phyloP scores from a whole-genome alignment of 2,797 vertebrate genomes.

The Cirrhinus molitorella region DNA sequence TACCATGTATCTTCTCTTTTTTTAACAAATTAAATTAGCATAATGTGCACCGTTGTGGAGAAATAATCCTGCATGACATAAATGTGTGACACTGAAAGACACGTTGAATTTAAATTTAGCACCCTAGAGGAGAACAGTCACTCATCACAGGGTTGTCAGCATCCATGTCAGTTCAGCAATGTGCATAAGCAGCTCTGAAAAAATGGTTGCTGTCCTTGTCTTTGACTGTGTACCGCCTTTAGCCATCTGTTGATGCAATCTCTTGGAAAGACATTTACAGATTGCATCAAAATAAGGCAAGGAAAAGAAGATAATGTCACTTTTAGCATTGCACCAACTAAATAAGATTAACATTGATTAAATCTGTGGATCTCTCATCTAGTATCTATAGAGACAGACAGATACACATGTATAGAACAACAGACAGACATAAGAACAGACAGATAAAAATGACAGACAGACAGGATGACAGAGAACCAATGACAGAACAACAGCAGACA shows the following conservation, averaged over 20 bases:
- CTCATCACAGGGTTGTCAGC: constrained; percentile 33
- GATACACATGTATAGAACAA: neutral
- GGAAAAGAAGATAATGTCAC: neutral
- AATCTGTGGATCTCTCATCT: neutral
- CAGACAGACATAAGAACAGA: neutral
- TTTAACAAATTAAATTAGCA: constrained; percentile 58
- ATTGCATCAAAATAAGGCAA: constrained; percentile 22
- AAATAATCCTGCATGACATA: constrained; percentile 35
- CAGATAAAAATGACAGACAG: neutral
- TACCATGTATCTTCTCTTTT: constrained; percentile 44
- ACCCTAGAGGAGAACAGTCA: constrained; percentile 38
- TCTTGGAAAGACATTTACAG: constrained; percentile 23
- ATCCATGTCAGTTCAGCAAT: constrained; percentile 20
- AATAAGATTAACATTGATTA: neutral
- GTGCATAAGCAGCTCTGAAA: constrained; percentile 7
- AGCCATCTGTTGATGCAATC: constrained; percentile 31
- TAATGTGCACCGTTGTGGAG: constrained; percentile 35
- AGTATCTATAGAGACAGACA: neutral
- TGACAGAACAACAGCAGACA: neutral
- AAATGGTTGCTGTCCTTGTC: constrained; percentile 12
- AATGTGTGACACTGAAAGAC: constrained; percentile 38
- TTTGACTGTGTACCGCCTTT: constrained; percentile 23
- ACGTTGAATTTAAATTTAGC: constrained; percentile 38
- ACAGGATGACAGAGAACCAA: neutral
- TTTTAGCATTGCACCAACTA: neutral